Evolutionary conservation across 2,888 invertebrate species (phyloP).

Genomic region (Drepanosiphum platanoidis): DNA sequence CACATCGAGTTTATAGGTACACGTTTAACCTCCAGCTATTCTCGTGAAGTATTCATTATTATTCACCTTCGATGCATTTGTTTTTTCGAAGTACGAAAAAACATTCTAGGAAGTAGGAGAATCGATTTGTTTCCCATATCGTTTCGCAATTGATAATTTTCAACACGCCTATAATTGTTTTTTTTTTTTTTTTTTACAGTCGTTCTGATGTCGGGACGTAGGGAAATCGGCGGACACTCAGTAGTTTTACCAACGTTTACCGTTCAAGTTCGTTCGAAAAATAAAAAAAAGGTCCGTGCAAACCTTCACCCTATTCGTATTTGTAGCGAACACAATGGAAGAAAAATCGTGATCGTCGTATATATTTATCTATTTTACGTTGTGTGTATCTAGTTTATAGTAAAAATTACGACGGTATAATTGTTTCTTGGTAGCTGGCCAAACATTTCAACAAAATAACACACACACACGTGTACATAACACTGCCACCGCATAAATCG

Average conservation of each 20-base stretch:
- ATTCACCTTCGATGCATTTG: not conserved
- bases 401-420: not conserved
- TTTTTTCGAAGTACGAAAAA: too few relatives aligned
- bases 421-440: not conserved
- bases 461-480: not conserved
- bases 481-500: not conserved
- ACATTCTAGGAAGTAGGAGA: not conserved
- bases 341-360: not conserved
- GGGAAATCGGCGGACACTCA: too few relatives aligned
- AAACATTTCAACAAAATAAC: not conserved
- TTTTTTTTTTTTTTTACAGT: too few relatives aligned
- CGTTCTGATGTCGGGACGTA: too few relatives aligned
- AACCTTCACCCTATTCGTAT: not conserved
- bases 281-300: not conserved
- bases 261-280: not conserved
- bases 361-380: not conserved
- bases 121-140: not conserved
- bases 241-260: too few relatives aligned
- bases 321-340: not conserved
- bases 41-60: not conserved
- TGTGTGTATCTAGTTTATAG: too few relatives aligned
- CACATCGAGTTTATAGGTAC: not conserved
- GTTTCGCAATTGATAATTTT: not conserved
- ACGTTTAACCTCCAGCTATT: not conserved
- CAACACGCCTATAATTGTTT: not conserved